Conservation (phyloP, 2,113 vertebrate species). For the Phycodurus eques region DNA sequence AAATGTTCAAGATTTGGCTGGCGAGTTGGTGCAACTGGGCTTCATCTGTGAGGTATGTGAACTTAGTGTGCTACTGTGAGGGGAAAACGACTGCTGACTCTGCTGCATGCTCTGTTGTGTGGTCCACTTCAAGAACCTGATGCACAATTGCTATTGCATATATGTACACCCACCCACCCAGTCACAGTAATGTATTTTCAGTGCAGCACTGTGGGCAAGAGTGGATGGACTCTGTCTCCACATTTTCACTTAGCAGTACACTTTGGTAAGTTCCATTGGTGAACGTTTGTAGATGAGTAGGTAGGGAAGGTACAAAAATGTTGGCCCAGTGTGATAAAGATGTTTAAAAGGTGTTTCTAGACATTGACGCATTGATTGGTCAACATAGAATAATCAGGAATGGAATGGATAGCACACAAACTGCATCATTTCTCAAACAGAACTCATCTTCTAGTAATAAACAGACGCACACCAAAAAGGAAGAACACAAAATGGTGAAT, state of each 20-base stretch:
- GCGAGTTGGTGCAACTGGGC: constrained; percentile 87
- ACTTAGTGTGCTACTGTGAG: not conserved
- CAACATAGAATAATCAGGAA: no score
- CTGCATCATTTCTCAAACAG: no score
- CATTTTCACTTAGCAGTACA: not conserved
- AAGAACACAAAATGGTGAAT: no score
- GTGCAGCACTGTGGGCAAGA: constrained; percentile 2
- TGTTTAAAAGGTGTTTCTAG: no score
- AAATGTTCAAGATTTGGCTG: constrained; percentile 84
- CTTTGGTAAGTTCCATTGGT: no score
- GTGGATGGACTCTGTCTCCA: not conserved
- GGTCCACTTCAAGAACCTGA: not conserved
- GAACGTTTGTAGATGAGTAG: no score
- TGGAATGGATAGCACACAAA: no score
- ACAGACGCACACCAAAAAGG: no score
- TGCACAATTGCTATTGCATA: constrained; percentile 2
- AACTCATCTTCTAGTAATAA: no score
- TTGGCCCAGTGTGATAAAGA: no score
- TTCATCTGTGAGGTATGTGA: constrained; percentile 88
- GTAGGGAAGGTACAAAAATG: no score
- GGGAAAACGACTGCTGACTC: not conserved
- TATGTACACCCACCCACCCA: constrained; percentile 14
- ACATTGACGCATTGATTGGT: no score
- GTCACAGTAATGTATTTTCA: not conserved
- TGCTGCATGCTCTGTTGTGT: not conserved